Conservation (phyloP, 2,888 invertebrate species). For the Notodonta dromedarius region DNA sequence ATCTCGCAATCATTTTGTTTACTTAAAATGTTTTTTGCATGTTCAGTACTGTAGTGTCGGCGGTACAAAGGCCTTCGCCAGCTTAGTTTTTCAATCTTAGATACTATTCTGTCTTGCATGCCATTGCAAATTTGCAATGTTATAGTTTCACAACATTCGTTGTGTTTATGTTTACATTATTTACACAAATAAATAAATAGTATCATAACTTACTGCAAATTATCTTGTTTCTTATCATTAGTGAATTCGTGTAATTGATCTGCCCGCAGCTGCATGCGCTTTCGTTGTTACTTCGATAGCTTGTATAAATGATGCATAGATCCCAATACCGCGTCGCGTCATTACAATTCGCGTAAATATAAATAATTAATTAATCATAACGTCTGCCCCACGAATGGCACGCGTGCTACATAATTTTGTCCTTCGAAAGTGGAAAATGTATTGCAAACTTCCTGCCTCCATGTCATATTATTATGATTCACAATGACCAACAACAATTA, state of each 20-base stretch:
- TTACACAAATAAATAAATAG: neutral
- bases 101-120: neutral
- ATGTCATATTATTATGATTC: conserved; percentile 9
- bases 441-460: conserved; percentile 7
- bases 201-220: neutral
- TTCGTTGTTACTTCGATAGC: neutral
- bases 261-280: neutral
- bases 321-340: neutral
- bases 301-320: neutral
- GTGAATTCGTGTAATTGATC: neutral
- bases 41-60: neutral
- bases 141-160: neutral
- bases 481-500: conserved; percentile 10
- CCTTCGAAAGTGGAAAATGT: neutral
- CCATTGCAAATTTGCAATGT: neutral
- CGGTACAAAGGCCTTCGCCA: neutral
- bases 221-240: neutral
- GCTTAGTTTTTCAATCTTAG: too few relatives aligned
- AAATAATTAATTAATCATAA: neutral
- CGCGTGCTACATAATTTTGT: neutral
- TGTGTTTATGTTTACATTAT: neutral
- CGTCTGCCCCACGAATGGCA: neutral
- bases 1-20: neutral
- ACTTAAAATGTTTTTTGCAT: neutral
- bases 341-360: neutral